Evolutionary conservation across 2,113 vertebrate species (phyloP), one percentile per base, ranked within the genome.

Genomic region (Clarias gariepinus): DNA sequence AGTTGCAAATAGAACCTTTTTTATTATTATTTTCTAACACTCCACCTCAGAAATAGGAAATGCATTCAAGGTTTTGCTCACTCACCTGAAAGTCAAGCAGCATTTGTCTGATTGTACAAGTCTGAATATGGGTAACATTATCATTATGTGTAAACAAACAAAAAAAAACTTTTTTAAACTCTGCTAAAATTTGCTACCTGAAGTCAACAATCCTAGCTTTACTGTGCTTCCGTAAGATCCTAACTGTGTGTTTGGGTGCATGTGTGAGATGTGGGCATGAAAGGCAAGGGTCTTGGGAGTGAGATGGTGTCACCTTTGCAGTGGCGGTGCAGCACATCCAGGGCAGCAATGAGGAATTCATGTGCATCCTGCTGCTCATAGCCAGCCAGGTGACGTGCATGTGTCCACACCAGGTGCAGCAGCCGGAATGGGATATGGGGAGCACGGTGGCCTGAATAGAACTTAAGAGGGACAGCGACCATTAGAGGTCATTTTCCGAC

Each of bases 361-460:
- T 99, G 98, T 85, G 98, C 98, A 60, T 99, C 98, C 93, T 99
- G 98, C 94, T 99, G 98, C 95, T 99, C 98, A 74, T 99, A 99
- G 92, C 98, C 98, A 23, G 98, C 98, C 90, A 99, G 97, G 95
- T 99, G 98, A 89, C 98, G 96, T 68, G 98, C 98, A 0, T 99
- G 98, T 47, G 98, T 99, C 98, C 98, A 99, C 92, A 99, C 98
- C 93, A 99, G 95, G 94, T 99, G 98, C 92, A 99, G 95, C 95
- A 99, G 94, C 94, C 98, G 97, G 94, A 99, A 99, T 81, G 98
- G 98, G 95, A 99, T 98, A 96, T 99, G 98, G 90, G 98, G 98
- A 89, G 98, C 98, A 84, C 98, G 97, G 94, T 99, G 98, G 87
- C 98, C 98, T 81, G 98, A 99, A 95, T 99, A 99, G 92, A 99